These are phyloP conservation scores for Choristoneura fumiferana DNA, from an alignment of 1,140 invertebrate species.

Conservation along the genomic window DNA sequence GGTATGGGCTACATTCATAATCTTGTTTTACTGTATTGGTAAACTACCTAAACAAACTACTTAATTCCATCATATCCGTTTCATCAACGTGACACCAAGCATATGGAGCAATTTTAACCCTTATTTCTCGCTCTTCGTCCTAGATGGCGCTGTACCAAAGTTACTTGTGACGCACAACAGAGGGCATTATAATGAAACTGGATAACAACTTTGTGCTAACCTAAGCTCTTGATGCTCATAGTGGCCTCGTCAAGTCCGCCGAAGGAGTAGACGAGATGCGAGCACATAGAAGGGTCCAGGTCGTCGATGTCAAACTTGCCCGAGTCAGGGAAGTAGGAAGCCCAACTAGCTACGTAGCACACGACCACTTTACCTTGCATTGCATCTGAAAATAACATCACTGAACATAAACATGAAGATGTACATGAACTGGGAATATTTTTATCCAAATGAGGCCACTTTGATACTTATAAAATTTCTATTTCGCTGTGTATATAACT, in stretches of 20 bases:
- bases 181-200: background rate
- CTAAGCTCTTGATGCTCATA: constrained; percentile 82
- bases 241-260: constrained; percentile 85
- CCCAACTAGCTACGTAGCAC: constrained; percentile 90
- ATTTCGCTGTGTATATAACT: no score
- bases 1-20: no score
- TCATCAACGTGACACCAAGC: constrained; percentile 22
- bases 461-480: no score
- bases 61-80: no score
- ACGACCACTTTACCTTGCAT: constrained; percentile 80
- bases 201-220: constrained; percentile 51
- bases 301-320: constrained; percentile 84
- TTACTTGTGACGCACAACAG: background rate
- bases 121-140: background rate
- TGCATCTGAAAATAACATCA: constrained; percentile 42
- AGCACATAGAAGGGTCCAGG: constrained; percentile 89
- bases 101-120: background rate
- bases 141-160: background rate
- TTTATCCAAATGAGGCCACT: no score
- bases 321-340: constrained; percentile 82
- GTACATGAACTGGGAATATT: no score
- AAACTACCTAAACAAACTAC: no score
- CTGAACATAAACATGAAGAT: no score
- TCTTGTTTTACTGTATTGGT: no score
- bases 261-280: constrained; percentile 93